These are phyloP conservation scores for Chromis chromis DNA, from an alignment of 2,797 vertebrate genomes.

Conservation along the genomic window DNA sequence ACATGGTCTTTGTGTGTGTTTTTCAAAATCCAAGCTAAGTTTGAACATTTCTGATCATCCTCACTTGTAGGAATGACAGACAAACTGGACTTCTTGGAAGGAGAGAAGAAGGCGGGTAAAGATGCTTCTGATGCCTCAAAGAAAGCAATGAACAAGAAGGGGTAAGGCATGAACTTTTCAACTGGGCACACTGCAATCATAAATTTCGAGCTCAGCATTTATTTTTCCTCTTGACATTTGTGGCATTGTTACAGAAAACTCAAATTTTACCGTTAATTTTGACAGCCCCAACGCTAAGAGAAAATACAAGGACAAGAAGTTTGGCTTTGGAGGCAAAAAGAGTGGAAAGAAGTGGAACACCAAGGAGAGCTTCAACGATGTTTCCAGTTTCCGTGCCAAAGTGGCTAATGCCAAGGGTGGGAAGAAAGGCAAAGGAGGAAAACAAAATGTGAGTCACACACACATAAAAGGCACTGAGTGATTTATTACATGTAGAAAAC, in stretches of 20 bases:
- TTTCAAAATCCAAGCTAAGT: too few species aligned
- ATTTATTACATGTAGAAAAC: neutral
- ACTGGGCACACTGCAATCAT: neutral
- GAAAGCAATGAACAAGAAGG: conserved; percentile 81
- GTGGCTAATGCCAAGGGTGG: conserved; percentile 88
- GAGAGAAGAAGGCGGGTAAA: conserved; percentile 84
- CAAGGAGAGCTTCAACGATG: conserved; percentile 92
- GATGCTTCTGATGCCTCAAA: conserved; percentile 60
- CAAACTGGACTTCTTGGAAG: conserved; percentile 96
- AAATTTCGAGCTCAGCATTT: accelerated
- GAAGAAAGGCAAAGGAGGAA: conserved; percentile 86
- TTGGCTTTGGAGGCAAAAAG: conserved; percentile 98
- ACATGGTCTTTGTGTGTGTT: too few species aligned
- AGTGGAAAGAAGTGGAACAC: conserved; percentile 96
- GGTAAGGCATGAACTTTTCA: conserved; percentile 74
- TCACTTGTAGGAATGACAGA: conserved; percentile 91
- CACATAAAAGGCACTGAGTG: neutral
- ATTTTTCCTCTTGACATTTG: neutral
- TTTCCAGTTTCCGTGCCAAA: conserved; percentile 90
- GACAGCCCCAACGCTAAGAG: conserved; percentile 91
- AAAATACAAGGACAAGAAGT: conserved; percentile 94
- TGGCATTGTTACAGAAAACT: neutral
- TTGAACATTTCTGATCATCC: conserved; percentile 14
- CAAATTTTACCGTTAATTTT: neutral
- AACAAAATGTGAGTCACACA: conserved; percentile 76